Evolutionary conservation across 2,113 vertebrate species (phyloP).

Genomic region (Rattus rattus): DNA sequence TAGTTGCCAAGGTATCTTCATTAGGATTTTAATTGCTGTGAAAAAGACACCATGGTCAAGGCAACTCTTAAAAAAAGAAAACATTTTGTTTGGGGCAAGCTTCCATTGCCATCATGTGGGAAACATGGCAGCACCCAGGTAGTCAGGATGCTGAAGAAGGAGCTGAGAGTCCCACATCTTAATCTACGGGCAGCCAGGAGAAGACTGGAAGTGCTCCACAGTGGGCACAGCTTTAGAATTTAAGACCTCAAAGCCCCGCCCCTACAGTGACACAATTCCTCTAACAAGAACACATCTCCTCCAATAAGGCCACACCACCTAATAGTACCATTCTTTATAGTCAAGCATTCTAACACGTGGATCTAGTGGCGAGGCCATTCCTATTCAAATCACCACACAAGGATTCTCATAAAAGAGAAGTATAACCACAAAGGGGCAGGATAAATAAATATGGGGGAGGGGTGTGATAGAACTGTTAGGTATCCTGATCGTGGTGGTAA

Average conservation of each 20-base stretch:
- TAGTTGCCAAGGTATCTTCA: neutral
- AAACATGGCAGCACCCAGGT: neutral
- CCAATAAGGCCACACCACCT: neutral
- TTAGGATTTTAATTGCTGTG: neutral
- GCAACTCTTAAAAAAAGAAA: neutral
- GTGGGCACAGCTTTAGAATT: neutral
- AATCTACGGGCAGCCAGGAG: neutral
- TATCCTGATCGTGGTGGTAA: neutral
- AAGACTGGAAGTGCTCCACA: neutral
- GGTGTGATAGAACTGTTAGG: neutral
- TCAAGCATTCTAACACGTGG: neutral
- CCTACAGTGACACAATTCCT: neutral
- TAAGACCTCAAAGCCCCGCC: neutral
- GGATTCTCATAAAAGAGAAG: neutral
- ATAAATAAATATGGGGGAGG: neutral
- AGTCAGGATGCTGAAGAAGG: neutral
- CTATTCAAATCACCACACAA: neutral
- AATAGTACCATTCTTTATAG: neutral
- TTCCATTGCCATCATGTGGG: neutral
- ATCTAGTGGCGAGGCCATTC: neutral
- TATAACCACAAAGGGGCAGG: neutral
- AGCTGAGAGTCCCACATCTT: neutral
- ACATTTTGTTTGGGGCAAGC: neutral
- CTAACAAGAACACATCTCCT: neutral
- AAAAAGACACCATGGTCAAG: neutral